Conservation (phyloP, 2,797 vertebrate genomes). For the Rhinichthys osculus region DNA sequence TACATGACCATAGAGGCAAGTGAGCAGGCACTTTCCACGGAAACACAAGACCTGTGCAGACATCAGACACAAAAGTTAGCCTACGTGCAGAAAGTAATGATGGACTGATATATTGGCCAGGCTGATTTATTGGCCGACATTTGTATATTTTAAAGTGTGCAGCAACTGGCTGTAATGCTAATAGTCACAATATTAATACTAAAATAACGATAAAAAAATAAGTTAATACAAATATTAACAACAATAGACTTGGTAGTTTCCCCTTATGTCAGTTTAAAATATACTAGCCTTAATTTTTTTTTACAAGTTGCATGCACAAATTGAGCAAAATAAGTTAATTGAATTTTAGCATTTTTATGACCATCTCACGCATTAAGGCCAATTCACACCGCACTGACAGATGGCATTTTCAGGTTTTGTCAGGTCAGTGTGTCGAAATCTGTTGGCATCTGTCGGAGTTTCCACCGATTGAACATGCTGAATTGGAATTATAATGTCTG, state of each 20-base stretch:
- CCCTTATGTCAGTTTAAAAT: neutral
- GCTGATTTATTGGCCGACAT: neutral
- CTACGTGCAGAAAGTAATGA: neutral
- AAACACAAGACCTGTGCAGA: conserved; percentile 84
- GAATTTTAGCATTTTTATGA: neutral
- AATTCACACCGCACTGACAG: neutral
- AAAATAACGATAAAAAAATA: neutral
- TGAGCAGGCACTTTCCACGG: conserved; percentile 87
- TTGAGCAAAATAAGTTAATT: neutral
- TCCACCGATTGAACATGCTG: neutral
- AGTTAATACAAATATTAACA: neutral
- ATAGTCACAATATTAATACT: neutral
- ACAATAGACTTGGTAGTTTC: neutral
- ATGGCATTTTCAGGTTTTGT: neutral
- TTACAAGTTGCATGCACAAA: neutral
- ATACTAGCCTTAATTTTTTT: neutral
- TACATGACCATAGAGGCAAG: conserved; percentile 89
- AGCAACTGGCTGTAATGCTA: neutral
- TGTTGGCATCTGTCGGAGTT: too few relatives aligned
- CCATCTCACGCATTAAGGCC: neutral
- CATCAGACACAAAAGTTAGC: conserved; percentile 24
- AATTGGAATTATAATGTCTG: neutral
- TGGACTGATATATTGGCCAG: neutral
- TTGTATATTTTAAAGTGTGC: neutral
- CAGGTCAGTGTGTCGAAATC: neutral